Evolutionary conservation across 2,113 vertebrate genomes (phyloP), one percentile per base, ranked within the genome.

Genomic region (Myiopsitta monachus): DNA sequence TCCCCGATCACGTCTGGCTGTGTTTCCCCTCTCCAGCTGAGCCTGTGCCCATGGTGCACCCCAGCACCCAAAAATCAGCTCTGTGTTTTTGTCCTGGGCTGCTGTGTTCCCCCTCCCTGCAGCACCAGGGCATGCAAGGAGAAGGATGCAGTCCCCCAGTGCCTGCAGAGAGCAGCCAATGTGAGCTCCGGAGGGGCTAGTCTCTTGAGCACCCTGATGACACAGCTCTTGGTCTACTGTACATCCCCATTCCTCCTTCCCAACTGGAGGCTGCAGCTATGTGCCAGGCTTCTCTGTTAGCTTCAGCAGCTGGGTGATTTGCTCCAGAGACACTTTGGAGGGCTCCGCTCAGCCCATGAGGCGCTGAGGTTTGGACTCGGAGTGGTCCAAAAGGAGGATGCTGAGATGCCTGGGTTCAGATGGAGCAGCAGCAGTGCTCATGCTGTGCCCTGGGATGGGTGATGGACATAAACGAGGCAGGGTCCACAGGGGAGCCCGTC

Each of bases 261-360:
- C 74, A 62, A 0, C 2, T 1, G 3, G 77, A 61, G 33, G n/a
- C 33, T 81, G 38, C 55, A 63, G 64, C 33, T 52, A 28, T 0
- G 1, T 2, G 0, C 5, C 1, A 1, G 23, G 51, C 8, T 75
- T 75, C 28, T 47, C n/a, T 79, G 30, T 27, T 54, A 87, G 9
- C 41, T 66, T n/a, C 1, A 4, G 10, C 24, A 51, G 19, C 11
- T 1, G 2, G 5, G 21, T 6, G 0, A 1, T 85, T 94, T 70
- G 21, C 30, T 30, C 33, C 6, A 2, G 14, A 59, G 49, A 11
- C 38, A 41, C 41, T 38, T 76, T 1, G 0, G 14, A 74, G 39
- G 30, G 11, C 59, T 86, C 6, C 1, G 1, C 61, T 57, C 1
- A 3, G 19, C 15, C 19, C 7, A 19, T 0, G 1, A 18, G 43